Evolutionary conservation across 2,797 vertebrate species (phyloP), one percentile per base, ranked within the genome.

Genomic region (Peromyscus melanophrys): DNA sequence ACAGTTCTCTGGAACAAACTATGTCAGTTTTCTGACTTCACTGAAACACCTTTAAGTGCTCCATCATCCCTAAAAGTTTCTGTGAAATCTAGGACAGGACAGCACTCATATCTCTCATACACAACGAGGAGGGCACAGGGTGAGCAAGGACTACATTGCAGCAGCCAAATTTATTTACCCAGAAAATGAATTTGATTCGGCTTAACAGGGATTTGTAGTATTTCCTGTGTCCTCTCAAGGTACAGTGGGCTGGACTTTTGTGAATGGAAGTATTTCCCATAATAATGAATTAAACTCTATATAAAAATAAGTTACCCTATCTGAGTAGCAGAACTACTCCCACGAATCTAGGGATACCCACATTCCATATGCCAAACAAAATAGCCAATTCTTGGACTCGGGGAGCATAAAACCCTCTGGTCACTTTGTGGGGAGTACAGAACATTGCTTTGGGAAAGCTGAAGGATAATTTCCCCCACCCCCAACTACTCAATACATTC

Each of bases 281-380:
- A 83, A 61, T 88, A 19, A 40, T 71, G 71, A 91, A 63, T 73
- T 40, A 73, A 92, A 77, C 16, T 37, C 73, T 46, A 77, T 90
- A 65, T 43, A 87, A 95, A 92, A 95, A 88, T 93, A 84, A 84
- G 85, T 73, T 46, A 81, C 49, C 40, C 31, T 37, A 37, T 65
- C 89, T 81, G 34, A 96, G 29, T 40, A 90, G 73, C 27, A 3
- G 55, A 97, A 81, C 37, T 81, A 76, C 76, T 95, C 94, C 88
- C 37, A 34, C 61, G n/a, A 17, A 94, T 55, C 65, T 46, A 91
- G 78, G 31, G 61, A 92, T 34, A 49, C 12, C 46, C 37, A 65
- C 57, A 55, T 52, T 31, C n/a, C 52, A 59, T 7, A 37, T 17
- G 43, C 52, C 46, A 76, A 76, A 49, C 75, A 81, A 92, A 14